Conservation (phyloP, 2,797 vertebrate genomes). For the Urophycis tenuis region DNA sequence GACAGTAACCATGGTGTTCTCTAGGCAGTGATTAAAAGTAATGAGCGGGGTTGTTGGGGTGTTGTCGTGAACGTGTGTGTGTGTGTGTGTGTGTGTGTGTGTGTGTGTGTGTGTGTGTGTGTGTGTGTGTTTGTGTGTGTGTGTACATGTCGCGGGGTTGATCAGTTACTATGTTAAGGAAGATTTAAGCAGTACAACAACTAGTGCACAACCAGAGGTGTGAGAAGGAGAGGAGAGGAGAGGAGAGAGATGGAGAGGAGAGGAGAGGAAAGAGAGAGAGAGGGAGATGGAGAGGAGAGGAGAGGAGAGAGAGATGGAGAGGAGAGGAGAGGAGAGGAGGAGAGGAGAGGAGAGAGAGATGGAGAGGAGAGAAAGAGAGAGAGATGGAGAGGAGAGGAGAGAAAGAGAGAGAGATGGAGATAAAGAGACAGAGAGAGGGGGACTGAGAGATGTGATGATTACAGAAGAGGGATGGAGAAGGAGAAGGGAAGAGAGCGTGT, state of each 20-base stretch:
- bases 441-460: conserved; percentile 11
- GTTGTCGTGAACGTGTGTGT: neutral
- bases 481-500: too few species aligned
- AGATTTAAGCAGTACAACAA: too few species aligned
- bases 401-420: too few species aligned
- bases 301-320: too few species aligned
- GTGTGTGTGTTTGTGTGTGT: conserved; percentile 29
- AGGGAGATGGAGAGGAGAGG: too few species aligned
- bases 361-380: too few species aligned
- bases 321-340: too few species aligned
- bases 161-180: too few species aligned
- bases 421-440: neutral
- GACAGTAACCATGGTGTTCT: conserved; percentile 57
- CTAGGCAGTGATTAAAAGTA: conserved; percentile 52
- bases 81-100: conserved; percentile 31
- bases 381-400: too few species aligned
- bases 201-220: too few species aligned
- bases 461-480: conserved; percentile 6
- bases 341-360: neutral
- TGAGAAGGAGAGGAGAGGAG: too few species aligned
- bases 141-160: conserved; percentile 4
- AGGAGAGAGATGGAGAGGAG: neutral
- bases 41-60: conserved; percentile 31
- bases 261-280: conserved; percentile 14
- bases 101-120: conserved; percentile 25